phyloP scores from a whole-genome alignment of 2,888 invertebrate genomes.

The Cyclophora punctaria region DNA sequence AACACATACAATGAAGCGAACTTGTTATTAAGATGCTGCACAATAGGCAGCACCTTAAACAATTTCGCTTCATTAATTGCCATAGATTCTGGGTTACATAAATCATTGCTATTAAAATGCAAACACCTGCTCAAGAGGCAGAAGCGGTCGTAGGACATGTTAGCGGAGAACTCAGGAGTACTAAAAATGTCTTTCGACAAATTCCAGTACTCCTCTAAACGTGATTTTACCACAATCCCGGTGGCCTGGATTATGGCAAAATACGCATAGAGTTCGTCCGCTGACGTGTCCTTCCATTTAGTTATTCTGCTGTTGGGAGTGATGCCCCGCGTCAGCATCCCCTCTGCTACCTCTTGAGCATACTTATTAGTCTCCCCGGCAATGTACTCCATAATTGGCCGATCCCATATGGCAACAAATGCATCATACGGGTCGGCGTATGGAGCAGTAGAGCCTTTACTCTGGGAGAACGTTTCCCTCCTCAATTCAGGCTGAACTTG shows the following conservation, averaged over 20 bases:
- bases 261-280: slow-evolving; percentile 17
- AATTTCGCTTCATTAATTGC: neutral
- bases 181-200: slow-evolving; percentile 11
- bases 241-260: slow-evolving; percentile 20
- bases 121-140: slow-evolving; percentile 8
- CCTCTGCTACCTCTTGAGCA: slow-evolving; percentile 20
- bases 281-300: slow-evolving; percentile 6
- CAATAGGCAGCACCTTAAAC: neutral
- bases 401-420: slow-evolving; percentile 26
- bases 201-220: slow-evolving; percentile 22
- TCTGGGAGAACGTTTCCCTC: slow-evolving; percentile 14
- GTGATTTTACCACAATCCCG: slow-evolving; percentile 18
- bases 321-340: slow-evolving; percentile 2
- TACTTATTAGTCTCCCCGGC: slow-evolving; percentile 23
- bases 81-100: neutral
- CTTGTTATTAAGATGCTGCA: neutral
- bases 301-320: slow-evolving; percentile 13
- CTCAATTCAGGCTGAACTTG: slow-evolving; percentile 11
- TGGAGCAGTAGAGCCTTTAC: slow-evolving; percentile 17
- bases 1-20: neutral
- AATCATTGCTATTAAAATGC: slow-evolving; percentile 8
- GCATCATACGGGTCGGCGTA: slow-evolving; percentile 16
- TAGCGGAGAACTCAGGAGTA: slow-evolving; percentile 13
- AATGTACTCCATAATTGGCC: slow-evolving; percentile 22
- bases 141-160: slow-evolving; percentile 12